Percentiles rank a stretch among this genome's conserved stretches.
Conservation (phyloP, 1,140 invertebrate species). For the Cydia pomonella region DNA sequence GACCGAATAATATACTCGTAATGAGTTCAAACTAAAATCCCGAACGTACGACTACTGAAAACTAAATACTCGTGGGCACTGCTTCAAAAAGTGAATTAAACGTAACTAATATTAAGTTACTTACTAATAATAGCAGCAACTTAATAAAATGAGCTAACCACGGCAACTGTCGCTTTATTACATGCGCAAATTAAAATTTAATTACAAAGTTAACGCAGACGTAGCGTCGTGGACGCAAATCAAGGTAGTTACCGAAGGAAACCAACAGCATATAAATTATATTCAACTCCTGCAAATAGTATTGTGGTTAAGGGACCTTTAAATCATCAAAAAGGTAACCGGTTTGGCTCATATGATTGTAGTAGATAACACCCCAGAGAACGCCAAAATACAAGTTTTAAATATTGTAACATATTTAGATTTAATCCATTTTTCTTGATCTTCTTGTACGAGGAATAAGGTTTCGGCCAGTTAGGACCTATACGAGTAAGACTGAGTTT, state of each 20-base stretch:
- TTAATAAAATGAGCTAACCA: background rate
- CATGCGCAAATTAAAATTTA: conserved; percentile 18
- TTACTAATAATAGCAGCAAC: background rate
- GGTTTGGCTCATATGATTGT: too few relatives aligned
- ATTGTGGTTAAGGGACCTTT: background rate
- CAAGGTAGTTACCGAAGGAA: background rate
- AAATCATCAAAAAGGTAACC: background rate
- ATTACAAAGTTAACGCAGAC: conserved; percentile 25
- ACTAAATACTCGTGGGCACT: too few relatives aligned
- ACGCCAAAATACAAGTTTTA: too few relatives aligned
- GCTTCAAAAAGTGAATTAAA: background rate
- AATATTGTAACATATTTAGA: too few relatives aligned
- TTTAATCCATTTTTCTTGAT: background rate
- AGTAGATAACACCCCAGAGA: too few relatives aligned
- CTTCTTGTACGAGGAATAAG: background rate
- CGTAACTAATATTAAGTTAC: background rate
- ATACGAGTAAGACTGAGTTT: too few relatives aligned
- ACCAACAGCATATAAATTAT: background rate
- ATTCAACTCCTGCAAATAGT: background rate
- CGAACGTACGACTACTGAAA: too few relatives aligned
- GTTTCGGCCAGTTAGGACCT: too few relatives aligned
- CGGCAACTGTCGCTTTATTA: background rate
- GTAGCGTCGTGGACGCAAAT: background rate
- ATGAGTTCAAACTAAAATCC: too few relatives aligned
- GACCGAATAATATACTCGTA: too few relatives aligned